These are phyloP conservation scores for Pseudorectes ferrugineus DNA, from an alignment of 2,113 vertebrate genomes.

Conservation along the genomic window DNA sequence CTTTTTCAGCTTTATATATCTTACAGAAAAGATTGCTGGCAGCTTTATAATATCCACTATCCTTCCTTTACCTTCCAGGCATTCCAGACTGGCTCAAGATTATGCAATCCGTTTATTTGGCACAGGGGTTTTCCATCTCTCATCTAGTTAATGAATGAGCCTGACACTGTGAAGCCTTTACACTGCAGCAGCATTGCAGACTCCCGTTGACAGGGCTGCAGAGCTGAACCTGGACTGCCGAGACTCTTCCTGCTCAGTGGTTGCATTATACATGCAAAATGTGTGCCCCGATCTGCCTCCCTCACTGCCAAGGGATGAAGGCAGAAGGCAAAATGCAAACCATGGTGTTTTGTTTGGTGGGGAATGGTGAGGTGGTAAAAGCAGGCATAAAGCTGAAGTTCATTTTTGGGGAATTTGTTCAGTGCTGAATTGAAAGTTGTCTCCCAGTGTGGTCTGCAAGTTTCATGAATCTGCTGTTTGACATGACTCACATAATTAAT, in stretches of 20 bases:
- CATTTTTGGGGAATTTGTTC: not conserved
- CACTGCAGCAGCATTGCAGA: not conserved
- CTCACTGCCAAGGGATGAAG: accelerated
- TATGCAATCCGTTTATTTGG: not conserved
- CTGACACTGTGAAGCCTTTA: not conserved
- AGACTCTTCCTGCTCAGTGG: not conserved
- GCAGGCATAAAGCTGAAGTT: not conserved
- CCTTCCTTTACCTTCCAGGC: not conserved
- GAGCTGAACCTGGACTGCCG: not conserved
- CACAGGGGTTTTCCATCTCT: not conserved
- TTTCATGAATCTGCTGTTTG: not conserved
- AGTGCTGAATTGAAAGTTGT: not conserved
- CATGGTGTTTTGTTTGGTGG: not conserved
- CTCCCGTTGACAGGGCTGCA: not conserved
- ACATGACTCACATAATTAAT: not conserved
- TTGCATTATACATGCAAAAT: not conserved
- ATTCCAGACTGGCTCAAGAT: not conserved
- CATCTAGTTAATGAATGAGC: not conserved
- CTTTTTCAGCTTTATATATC: not conserved
- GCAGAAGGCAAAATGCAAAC: not conserved
- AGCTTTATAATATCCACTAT: not conserved
- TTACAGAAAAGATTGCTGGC: not conserved
- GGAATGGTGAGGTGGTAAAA: not conserved
- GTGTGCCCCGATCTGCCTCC: not conserved
- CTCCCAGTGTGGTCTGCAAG: not conserved